A percentile compares a stretch with the other conserved stretches of the same genome.
phyloP scores from a whole-genome alignment of 1,140 invertebrate species.

The Drosophila grimshawi region DNA sequence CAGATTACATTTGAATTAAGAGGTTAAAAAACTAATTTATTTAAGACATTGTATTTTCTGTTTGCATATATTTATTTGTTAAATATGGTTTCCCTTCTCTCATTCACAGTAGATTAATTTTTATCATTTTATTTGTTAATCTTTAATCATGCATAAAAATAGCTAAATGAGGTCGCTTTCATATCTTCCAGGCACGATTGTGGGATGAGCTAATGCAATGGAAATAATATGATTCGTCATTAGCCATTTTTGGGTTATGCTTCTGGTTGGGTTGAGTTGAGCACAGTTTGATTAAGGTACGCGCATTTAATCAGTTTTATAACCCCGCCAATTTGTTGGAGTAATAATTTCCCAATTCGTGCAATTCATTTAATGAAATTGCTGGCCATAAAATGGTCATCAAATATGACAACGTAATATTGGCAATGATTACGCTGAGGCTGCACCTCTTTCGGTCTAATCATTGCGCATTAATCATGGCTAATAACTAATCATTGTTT shows the following conservation, averaged over 20 bases:
- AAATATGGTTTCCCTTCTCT: no score
- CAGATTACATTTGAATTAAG: no score
- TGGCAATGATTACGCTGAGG: slow-evolving; percentile 23
- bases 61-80: no score
- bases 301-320: slow-evolving; percentile 18
- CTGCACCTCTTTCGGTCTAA: slow-evolving; percentile 12
- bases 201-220: background rate
- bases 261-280: slow-evolving; percentile 2
- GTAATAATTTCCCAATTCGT: slow-evolving; percentile 38
- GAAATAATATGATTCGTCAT: background rate
- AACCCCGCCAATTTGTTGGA: background rate
- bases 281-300: slow-evolving; percentile 9
- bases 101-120: no score
- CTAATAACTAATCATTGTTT: slow-evolving; percentile 19
- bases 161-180: no score
- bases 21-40: no score
- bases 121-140: no score
- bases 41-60: no score
- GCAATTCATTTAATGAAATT: slow-evolving; percentile 67
- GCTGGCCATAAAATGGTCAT: slow-evolving; percentile 48
- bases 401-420: slow-evolving; percentile 53
- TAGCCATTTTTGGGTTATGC: background rate
- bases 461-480: slow-evolving; percentile 30
- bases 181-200: background rate
- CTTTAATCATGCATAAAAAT: no score